Base-by-base conservation (phyloP, 2,888 invertebrate genomes). In the Hetaerina titia region DNA sequence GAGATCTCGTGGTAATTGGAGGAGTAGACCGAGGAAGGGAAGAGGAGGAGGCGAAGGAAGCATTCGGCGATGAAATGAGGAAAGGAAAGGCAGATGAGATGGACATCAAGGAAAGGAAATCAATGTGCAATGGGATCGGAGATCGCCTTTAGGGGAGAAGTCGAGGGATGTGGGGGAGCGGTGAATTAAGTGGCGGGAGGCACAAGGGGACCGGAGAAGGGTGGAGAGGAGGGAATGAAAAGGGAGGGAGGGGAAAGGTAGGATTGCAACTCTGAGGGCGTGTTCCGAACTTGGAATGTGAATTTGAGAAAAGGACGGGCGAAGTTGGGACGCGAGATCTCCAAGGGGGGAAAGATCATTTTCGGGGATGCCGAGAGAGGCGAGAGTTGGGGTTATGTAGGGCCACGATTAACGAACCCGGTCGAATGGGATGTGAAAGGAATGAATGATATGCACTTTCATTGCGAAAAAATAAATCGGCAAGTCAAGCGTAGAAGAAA, bases 91-190 rank as follows among this genome's bases (percentile, higher is more conserved):
- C 17, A 17, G 89, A 57, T n/a, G 57, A 89, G 89, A 56, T 22
- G 89, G 89, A 45, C 60, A 63, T 63, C 63, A 15, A n/a, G 2
- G 31, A 90, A 64, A 64, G 64, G 90, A 64, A 17, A 63, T 60
- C 17, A 63, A n/a, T 63, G 90, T 64, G 63, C 25, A 81, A 81
- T 81, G 81, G 81, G 81, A 31, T 81, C 81, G 90, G 63, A 63
- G 63, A 90, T 60, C 63, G 45, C 90, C 63, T 9, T 60, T 7
- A 25, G 25, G 63, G 56, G 63, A 90, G 60, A 60, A n/a, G 25
- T 25, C 69, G 63, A 56, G 22, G 57, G 22, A 45, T 45, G 45
- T 90, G 31, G 17, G 63, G 15, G 31, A 0, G 63, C 31, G 63
- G 63, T 15, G 45, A 89, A 58, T 57, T 56, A 58, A 58, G 63